Conservation (phyloP, 2,888 invertebrate species). For the Halictus quadricinctus region DNA sequence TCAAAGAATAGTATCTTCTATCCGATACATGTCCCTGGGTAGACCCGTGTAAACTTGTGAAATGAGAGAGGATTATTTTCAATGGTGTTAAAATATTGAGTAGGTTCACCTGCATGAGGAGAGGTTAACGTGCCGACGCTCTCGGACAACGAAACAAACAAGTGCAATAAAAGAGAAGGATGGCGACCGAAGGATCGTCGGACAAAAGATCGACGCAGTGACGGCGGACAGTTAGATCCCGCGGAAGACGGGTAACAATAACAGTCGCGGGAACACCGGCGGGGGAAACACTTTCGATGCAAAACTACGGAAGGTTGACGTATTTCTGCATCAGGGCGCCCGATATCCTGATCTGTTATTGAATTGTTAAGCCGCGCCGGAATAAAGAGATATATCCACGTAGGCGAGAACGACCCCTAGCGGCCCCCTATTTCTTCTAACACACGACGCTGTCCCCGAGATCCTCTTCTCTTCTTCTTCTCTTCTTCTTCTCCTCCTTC, state of each 20-base stretch:
- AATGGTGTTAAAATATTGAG: too few relatives aligned
- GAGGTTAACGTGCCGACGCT: too few relatives aligned
- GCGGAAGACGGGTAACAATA: slow-evolving; percentile 55
- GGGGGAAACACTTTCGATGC: slow-evolving; percentile 77
- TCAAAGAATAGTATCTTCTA: too few relatives aligned
- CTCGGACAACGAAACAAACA: neutral
- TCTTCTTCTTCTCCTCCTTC: slow-evolving; percentile 7
- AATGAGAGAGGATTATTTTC: too few relatives aligned
- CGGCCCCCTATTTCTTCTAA: slow-evolving; percentile 52
- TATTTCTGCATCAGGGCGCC: slow-evolving; percentile 53
- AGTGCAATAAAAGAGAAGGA: neutral
- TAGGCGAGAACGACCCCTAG: slow-evolving; percentile 61
- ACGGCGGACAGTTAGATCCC: slow-evolving; percentile 36
- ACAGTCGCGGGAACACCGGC: slow-evolving; percentile 30
- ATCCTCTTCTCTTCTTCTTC: neutral
- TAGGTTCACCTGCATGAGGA: too few relatives aligned
- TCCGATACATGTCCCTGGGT: too few relatives aligned
- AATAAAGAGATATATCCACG: slow-evolving; percentile 77
- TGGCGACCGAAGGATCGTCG: neutral
- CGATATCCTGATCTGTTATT: slow-evolving; percentile 79
- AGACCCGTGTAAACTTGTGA: too few relatives aligned
- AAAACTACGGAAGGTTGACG: slow-evolving; percentile 71
- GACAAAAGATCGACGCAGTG: slow-evolving; percentile 4
- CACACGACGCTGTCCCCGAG: slow-evolving; percentile 30
- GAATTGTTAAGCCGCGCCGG: slow-evolving; percentile 80